Base-by-base conservation (phyloP, 2,888 invertebrate species). In the Drosophila subsilvestris region DNA sequence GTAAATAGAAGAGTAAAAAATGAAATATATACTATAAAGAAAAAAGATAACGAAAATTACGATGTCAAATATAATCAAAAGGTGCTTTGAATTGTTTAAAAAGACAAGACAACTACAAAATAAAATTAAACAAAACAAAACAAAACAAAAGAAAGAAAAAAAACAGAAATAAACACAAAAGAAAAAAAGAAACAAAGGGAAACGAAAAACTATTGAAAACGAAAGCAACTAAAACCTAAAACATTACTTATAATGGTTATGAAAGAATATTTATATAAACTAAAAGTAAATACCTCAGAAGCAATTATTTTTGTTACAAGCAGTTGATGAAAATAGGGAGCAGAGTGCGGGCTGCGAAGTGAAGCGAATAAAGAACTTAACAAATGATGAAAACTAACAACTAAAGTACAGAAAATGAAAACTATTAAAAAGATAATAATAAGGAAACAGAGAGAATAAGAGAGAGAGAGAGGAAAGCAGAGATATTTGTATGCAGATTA, bases 1-100 rank as follows among this genome's bases (percentile, higher is more conserved):
- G 45, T 25, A 25, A 25, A 25, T 22, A 22, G 56, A 70, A 71
- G 61, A 17, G 53, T 61, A 65, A 27, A 42, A 61, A 53, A 62
- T 14, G 12, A n/a, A 78, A 75, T 32, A 32, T 63, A 32, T 20
- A 49, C n/a, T 32, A 48, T 47, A 50, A 60, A 67, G 20, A 61
- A 72, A 59, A 68, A 55, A 48, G 17, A 27, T 71, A 66, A 76
- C 53, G 54, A 65, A 80, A 73, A 80, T 58, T 63, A 80, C 58
- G 74, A 79, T 87, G 84, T 87, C 85, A 88, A 87, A 83, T 83
- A 89, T 89, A 90, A 90, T 90, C 90, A 83, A 89, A 90, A 83
- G 90, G 90, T 90, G 90, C 90, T 90, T 90, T 86, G 80, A 89
- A 83, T 88, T 89, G 86, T 89, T 88, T 84, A 79, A 79, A 74